Percentiles rank a stretch among this genome's conserved stretches.
These are phyloP conservation scores for Drosophila yakuba DNA, from an alignment of 1,140 invertebrate genomes.

Conservation along the genomic window DNA sequence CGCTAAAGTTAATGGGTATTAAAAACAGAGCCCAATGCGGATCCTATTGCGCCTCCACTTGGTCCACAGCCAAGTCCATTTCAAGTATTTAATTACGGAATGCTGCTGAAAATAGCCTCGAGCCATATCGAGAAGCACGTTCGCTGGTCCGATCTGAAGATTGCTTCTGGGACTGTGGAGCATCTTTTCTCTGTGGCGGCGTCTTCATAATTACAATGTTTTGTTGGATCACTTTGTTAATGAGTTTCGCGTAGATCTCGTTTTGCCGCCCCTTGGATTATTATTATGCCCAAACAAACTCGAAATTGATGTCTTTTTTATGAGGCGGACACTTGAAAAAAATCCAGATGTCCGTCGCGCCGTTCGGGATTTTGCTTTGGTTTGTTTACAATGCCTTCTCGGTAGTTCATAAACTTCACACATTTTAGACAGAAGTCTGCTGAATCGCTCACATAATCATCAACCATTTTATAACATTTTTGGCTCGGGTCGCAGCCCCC, in stretches of 20 bases:
- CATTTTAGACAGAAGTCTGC: constrained; percentile 61
- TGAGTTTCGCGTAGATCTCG: constrained; percentile 68
- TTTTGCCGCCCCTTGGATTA: constrained; percentile 43
- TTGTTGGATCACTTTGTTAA: constrained; percentile 83
- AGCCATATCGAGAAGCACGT: constrained; percentile 59
- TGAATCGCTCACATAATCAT: constrained; percentile 61
- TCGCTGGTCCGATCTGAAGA: constrained; percentile 1
- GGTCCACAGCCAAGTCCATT: constrained; percentile 42
- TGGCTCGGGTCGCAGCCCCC: constrained; percentile 49
- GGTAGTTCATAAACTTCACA: constrained; percentile 81
- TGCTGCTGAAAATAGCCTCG: constrained; percentile 75
- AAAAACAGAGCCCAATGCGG: constrained; percentile 7
- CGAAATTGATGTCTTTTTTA: constrained; percentile 80
- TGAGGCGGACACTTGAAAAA: constrained; percentile 76
- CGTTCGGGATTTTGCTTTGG: constrained; percentile 3
- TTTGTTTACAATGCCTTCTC: constrained; percentile 60
- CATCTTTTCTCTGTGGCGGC: constrained; percentile 9
- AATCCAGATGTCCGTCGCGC: constrained; percentile 37
- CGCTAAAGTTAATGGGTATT: neutral
- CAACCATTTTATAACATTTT: constrained; percentile 76
- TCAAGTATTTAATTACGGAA: constrained; percentile 79
- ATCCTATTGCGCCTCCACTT: constrained; percentile 44
- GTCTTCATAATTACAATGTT: constrained; percentile 74
- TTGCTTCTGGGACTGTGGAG: constrained; percentile 4
- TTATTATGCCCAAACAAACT: constrained; percentile 71